Base-by-base conservation (phyloP, 1,140 invertebrate species). In the Brachionus sp. region DNA sequence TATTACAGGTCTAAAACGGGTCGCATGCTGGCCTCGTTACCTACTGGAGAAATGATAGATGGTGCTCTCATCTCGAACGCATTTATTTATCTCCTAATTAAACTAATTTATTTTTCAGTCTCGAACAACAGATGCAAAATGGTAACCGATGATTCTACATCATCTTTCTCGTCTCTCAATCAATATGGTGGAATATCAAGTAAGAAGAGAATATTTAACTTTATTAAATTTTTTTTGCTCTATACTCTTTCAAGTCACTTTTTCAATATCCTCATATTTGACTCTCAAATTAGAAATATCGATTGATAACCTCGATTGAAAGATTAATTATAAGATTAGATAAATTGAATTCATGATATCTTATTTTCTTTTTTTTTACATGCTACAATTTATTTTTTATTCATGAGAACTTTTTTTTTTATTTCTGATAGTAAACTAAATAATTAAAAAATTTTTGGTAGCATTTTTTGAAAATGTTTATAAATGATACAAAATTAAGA, bases 1-100 rank as follows among this genome's bases (percentile, higher is more conserved):
- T 80, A 80, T 23, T 80, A 80, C 42, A 80, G 39, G 77, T 42
- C 77, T 6, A 80, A 80, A 62, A 80, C 35, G 29, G 77, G 77
- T 29, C 46, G 77, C n/a, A 80, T 80, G 62, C 12, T 80, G 25
- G 77, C 77, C 12, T 80, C 77, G 16, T 66, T 80, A 25, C 77
- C 77, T 5, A 80, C 12, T 12, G 77, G 77, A 62, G 77, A 80
- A 39, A 80, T 80, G 77, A 80, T 80, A 13, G 77, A 80, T 9
- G 77, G 77, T 78, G 75, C 25, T 50, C 46, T 78, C 7, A 25
- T 10, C 16, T 78, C 29, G 29, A 37, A 19, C 39, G 50, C 50
- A 19, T 44, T 0, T 5, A 13, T 44, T 46, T 5, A 44, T 5
- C n/a, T 29, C 37, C 19, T 25, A 35, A 42, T 46, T 33, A 42